Evolutionary conservation across 2,888 invertebrate genomes (phyloP), one percentile per base, ranked within the genome.

Genomic region (Ectemnius lituratus): DNA sequence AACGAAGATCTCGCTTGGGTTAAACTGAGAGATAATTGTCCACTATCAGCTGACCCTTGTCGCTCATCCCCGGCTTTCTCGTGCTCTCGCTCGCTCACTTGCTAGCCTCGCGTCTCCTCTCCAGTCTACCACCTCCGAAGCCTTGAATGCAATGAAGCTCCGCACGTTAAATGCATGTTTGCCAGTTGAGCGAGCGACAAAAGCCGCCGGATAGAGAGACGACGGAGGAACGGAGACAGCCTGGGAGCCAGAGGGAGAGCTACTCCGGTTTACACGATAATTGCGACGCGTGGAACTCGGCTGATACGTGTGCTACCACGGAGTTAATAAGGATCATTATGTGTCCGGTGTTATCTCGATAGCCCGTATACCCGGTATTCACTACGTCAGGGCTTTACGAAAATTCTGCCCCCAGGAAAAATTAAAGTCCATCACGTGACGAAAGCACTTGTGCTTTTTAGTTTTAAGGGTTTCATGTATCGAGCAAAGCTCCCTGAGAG

Each of bases 21-120:
- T 84, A 77, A 75, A 85, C 84, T 84, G 84, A 75, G 79, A 83
- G 84, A 85, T 85, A 84, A 84, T 82, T 83, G 82, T 77, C 73
- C 74, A 82, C 77, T 85, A 85, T 85, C 85, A 82, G 84, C 82
- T 85, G 85, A 84, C 83, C 85, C 85, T 81, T 83, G 78, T 80
- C 81, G 82, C 80, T 64, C 72, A 60, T 76, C 67, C 59, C 57
- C 58, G 11, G 13, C 45, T 11, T 45, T 18, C 61, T 59, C 59
- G 8, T 20, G 8, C 62, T 72, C 75, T 64, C 59, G 57, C 62
- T 20, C 8, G 59, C 67, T 37, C 23, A 11, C 52, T 49, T 18
- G 27, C 46, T 20, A n/a, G 57, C 11, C 49, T 27, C 4, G 11
- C 46, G 3, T 14, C 37, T 20, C 45, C 18, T 13, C 37, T 8